Base-by-base conservation (phyloP, 2,888 invertebrate genomes). In the Amblyjoppa fuscipennis region DNA sequence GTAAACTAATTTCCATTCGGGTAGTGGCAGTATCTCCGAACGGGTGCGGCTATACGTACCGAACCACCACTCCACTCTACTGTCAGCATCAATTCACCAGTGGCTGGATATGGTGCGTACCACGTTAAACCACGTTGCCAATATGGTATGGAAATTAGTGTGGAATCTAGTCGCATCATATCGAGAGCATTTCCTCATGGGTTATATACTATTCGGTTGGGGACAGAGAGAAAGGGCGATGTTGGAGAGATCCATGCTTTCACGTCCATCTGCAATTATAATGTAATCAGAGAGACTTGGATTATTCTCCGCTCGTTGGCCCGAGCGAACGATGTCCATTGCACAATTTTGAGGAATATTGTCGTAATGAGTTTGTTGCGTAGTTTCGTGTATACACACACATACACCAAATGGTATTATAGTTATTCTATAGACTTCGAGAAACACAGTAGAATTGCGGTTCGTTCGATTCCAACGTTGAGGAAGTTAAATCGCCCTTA, bases 181-280 rank as follows among this genome's bases (percentile, higher is more conserved):
- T 82, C 85, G 82, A 75, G 71, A 76, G 64, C 49, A 41, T 68
- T 75, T 59, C 20, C 74, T 71, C 73, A 25, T 64, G 20, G 71
- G 45, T 79, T 82, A 79, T 66, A 59, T 59, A 80, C 76, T 53
- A 82, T 82, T 73, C 70, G 45, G 51, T 75, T 78, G 61, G 75
- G 84, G 61, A 80, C 45, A 41, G 76, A 83, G 59, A 25, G 68
- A 28, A 59, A 53, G 20, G 38, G 69, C 51, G 79, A 59, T 53
- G 68, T 16, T 59, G 28, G 20, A 80, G 51, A 41, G 45, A 34
- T 56, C 16, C 66, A 11, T 70, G 66, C 81, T 61, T 80, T 81
- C 75, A 83, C 87, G 85, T 83, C 87, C 88, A 88, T 88, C 88
- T 88, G 88, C 88, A 88, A 87, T 88, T 88, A 88, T 88, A 88